Evolutionary conservation across 2,113 vertebrate species (phyloP).

Genomic region (Plestiodon gilberti): DNA sequence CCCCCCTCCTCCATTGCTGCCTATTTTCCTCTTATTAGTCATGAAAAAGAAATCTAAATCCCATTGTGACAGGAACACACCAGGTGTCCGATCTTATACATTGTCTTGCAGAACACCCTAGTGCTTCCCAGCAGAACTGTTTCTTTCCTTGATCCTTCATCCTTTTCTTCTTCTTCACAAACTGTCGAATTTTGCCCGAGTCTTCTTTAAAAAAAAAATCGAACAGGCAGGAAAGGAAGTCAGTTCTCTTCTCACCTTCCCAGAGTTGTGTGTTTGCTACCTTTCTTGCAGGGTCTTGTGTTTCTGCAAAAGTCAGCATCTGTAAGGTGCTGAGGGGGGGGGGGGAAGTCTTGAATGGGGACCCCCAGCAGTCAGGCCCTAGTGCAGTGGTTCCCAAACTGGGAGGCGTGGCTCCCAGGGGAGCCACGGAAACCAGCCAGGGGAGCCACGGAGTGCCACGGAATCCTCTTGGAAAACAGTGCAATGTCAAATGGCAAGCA

Average conservation of each 20-base stretch:
- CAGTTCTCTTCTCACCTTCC: not conserved
- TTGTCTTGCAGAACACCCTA: constrained; percentile 47
- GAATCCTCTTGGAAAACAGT: too few species aligned
- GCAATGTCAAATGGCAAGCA: too few species aligned
- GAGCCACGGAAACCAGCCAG: too few species aligned
- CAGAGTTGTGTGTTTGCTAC: not conserved
- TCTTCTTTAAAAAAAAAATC: not conserved
- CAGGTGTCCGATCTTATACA: constrained; percentile 64
- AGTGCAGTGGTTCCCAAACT: too few species aligned
- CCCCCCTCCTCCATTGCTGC: constrained; percentile 61
- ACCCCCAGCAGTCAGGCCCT: too few species aligned
- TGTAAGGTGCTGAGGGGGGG: not conserved
- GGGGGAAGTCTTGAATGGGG: too few species aligned
- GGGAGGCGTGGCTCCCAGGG: too few species aligned
- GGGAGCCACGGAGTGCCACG: too few species aligned
- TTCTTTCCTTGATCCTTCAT: not conserved
- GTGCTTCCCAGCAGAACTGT: constrained; percentile 1
- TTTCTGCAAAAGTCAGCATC: not conserved
- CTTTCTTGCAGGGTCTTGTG: not conserved
- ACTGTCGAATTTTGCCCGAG: not conserved
- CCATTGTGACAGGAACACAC: constrained; percentile 50
- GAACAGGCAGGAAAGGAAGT: not conserved
- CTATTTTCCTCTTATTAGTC: constrained; percentile 76
- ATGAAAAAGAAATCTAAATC: constrained; percentile 64
- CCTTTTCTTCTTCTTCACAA: constrained; percentile 9